A percentile compares a stretch with the other conserved stretches of the same genome.
Conservation (phyloP, 2,113 vertebrate species). For the Leptobrachium leishanense region DNA sequence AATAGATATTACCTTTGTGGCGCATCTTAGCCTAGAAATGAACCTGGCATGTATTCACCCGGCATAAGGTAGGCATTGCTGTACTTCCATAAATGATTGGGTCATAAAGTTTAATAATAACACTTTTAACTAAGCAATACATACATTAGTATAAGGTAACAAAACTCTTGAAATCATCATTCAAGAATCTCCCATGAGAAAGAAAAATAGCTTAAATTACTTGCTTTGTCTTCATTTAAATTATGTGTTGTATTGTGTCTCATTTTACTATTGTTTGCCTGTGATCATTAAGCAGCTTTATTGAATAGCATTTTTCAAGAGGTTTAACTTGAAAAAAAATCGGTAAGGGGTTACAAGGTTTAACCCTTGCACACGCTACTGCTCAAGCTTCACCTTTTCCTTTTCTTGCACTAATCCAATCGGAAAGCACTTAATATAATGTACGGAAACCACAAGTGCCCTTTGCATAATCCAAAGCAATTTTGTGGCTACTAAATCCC, state of each 20-base stretch:
- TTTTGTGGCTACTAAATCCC: conserved; percentile 12
- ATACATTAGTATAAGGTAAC: conserved; percentile 26
- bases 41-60: conserved; percentile 1
- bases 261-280: conserved; percentile 40
- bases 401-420: conserved; percentile 35
- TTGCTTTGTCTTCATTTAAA: conserved; percentile 44
- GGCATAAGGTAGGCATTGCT: conserved; percentile 14
- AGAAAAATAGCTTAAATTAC: conserved; percentile 40
- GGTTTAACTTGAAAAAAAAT: conserved; percentile 40
- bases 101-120: conserved; percentile 26
- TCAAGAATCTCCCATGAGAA: conserved; percentile 36
- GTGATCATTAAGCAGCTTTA: conserved; percentile 14
- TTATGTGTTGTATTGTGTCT: conserved; percentile 48
- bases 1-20: neutral
- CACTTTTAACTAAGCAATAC: conserved; percentile 8
- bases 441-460: conserved; percentile 32
- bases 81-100: conserved; percentile 10
- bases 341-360: conserved; percentile 33
- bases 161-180: conserved; percentile 33
- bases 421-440: conserved; percentile 26
- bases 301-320: conserved; percentile 42
- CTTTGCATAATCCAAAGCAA: conserved; percentile 6
- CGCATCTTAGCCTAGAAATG: neutral
- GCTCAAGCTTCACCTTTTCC: conserved; percentile 6
- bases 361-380: conserved; percentile 43